phyloP scores from a whole-genome alignment of 2,888 invertebrate species.

The Cryptocheilus praepositus region DNA sequence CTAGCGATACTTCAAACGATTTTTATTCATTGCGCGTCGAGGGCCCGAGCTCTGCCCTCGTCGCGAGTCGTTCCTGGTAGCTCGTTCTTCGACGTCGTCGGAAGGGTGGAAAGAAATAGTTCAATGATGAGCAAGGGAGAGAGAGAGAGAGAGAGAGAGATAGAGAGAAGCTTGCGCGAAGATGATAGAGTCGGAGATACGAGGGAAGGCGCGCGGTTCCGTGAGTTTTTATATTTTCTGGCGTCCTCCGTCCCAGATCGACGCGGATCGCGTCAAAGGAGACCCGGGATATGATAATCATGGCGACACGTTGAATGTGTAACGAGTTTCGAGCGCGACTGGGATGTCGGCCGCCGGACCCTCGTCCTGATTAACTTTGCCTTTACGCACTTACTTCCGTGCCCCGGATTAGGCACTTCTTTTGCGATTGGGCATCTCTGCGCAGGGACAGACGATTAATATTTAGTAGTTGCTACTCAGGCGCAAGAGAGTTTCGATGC shows the following conservation, averaged over 20 bases:
- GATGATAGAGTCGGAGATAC: too few relatives aligned
- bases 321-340: conserved; percentile 55
- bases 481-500: too few relatives aligned
- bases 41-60: conserved; percentile 54
- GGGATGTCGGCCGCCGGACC: conserved; percentile 11
- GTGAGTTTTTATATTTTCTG: conserved; percentile 63
- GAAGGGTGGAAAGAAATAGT: not conserved
- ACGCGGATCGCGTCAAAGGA: conserved; percentile 64
- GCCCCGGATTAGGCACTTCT: conserved; percentile 1
- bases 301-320: conserved; percentile 70
- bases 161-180: not conserved
- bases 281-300: conserved; percentile 71
- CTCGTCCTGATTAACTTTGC: conserved; percentile 62
- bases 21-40: conserved; percentile 74
- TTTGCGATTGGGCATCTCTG: too few relatives aligned
- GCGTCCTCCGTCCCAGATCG: conserved; percentile 50
- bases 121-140: not conserved
- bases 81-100: not conserved
- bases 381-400: conserved; percentile 38
- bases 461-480: too few relatives aligned
- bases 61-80: not conserved
- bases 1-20: conserved; percentile 74
- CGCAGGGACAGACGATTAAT: too few relatives aligned
- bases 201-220: conserved; percentile 42
- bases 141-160: conserved; percentile 2